Conservation (phyloP, 64 coral and sea anemone genomes). For the Actinia equina region DNA sequence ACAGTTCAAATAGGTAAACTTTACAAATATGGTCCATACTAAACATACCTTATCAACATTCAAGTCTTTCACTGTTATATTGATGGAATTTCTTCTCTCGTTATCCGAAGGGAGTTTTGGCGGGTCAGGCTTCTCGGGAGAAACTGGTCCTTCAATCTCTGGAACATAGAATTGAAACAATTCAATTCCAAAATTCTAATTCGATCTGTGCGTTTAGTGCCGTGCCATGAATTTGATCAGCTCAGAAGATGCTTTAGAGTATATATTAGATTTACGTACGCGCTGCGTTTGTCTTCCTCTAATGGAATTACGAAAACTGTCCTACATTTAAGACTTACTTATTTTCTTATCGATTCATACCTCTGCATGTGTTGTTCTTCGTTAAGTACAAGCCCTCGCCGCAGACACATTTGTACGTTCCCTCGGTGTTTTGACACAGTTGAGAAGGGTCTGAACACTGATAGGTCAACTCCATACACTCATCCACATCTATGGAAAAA, state of each 20-base stretch:
- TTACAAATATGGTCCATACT: not conserved
- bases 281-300: too few species aligned
- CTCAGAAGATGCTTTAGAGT: too few species aligned
- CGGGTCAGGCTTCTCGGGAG: not conserved
- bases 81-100: not conserved
- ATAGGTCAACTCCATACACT: constrained; percentile 29
- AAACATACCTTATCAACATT: not conserved
- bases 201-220: too few species aligned
- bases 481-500: constrained; percentile 28
- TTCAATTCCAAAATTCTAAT: too few species aligned
- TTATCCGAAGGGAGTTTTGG: not conserved
- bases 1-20: too few species aligned
- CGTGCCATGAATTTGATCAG: too few species aligned
- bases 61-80: not conserved
- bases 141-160: not conserved
- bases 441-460: constrained; percentile 40
- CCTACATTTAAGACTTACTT: too few species aligned
- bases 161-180: not conserved
- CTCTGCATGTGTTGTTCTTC: constrained; percentile 40
- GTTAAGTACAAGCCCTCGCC: constrained; percentile 15
- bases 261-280: too few species aligned
- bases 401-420: constrained; percentile 62
- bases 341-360: constrained; percentile 12
- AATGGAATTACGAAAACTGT: too few species aligned
- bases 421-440: constrained; percentile 37